Evolutionary conservation across 1,140 invertebrate genomes (phyloP).

Genomic region (Odontomachus brunneus): DNA sequence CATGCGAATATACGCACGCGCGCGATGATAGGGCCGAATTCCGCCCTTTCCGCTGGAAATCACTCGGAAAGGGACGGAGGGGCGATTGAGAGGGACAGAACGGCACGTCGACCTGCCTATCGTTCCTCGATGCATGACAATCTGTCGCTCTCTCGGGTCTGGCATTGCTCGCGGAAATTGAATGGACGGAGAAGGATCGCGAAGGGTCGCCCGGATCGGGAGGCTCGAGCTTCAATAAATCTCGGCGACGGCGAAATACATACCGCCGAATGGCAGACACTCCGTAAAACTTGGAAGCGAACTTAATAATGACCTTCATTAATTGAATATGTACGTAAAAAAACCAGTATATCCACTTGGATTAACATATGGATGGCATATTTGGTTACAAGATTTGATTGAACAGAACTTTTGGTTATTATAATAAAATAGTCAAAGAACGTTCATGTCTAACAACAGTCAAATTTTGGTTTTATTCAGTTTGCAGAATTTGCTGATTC

Average conservation of each 20-base stretch:
- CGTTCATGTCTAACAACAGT: too few relatives aligned
- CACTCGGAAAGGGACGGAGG: slow-evolving; percentile 27
- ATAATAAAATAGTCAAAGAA: too few relatives aligned
- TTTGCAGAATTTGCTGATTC: too few relatives aligned
- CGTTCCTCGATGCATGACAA: slow-evolving; percentile 9
- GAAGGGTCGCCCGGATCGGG: not conserved
- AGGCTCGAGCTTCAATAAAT: slow-evolving; percentile 2
- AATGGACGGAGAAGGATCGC: slow-evolving; percentile 17
- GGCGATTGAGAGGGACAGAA: not conserved
- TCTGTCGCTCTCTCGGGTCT: slow-evolving; percentile 3
- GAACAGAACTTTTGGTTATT: too few relatives aligned
- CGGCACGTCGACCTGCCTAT: slow-evolving; percentile 31
- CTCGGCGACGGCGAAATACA: not conserved
- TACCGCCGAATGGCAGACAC: too few relatives aligned
- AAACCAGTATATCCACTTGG: too few relatives aligned
- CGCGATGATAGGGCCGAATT: slow-evolving; percentile 15
- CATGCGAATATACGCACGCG: slow-evolving; percentile 47
- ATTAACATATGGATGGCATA: too few relatives aligned
- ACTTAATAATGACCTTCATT: too few relatives aligned
- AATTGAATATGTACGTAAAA: too few relatives aligned
- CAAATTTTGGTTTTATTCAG: too few relatives aligned
- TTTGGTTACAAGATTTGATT: too few relatives aligned
- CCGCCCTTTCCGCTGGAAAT: slow-evolving; percentile 29
- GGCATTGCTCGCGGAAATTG: slow-evolving; percentile 29
- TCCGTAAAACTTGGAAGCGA: too few relatives aligned